Base-by-base conservation (phyloP, 2,888 invertebrate genomes). In the Aphrophora alni region DNA sequence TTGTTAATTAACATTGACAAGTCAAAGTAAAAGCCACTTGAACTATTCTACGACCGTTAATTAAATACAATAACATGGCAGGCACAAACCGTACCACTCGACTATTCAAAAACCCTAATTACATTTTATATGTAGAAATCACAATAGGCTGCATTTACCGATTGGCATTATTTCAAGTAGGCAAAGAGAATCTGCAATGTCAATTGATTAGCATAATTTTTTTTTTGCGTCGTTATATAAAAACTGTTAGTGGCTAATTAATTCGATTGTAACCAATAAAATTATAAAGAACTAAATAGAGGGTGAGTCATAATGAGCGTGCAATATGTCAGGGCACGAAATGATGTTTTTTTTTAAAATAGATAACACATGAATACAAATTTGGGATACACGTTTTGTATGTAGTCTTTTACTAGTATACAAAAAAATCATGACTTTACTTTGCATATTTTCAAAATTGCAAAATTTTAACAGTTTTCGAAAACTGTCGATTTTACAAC, bases 1-100 rank as follows among this genome's bases (percentile, higher is more conserved):
- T 59, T 21, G 59, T 59, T 59, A 59, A 59, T 59, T 59, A 59
- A 59, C n/a, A n/a, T 59, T 59, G 59, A 59, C 59, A 21, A 59
- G 4, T 59, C 59, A 59, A 21, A 59, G 59, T 59, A 59, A 59
- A 59, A 59, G 59, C 59, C 59, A 59, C 59, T 59, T 10, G 12
- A 59, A 59, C 59, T 59, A 59, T 59, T 59, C 59, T 7, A 59
- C 59, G 1, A 21, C 59, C 59, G 59, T 59, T 59, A 59, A 59
- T 59, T 59, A 59, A 59, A 59, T 59, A 59, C 59, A 59, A 59
- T 59, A 59, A 59, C 59, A 59, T 8, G 21, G 59, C 59, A 21
- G 21, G 0, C n/a, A 59, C 59, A 59, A 59, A 21, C 3, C 59
- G 21, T 5, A n/a, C 21, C 59, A n/a, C 59, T 59, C 44, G 44